Evolutionary conservation across 2,113 vertebrate genomes (phyloP), one percentile per base, ranked within the genome.

Genomic region (Atrichornis clamosus): DNA sequence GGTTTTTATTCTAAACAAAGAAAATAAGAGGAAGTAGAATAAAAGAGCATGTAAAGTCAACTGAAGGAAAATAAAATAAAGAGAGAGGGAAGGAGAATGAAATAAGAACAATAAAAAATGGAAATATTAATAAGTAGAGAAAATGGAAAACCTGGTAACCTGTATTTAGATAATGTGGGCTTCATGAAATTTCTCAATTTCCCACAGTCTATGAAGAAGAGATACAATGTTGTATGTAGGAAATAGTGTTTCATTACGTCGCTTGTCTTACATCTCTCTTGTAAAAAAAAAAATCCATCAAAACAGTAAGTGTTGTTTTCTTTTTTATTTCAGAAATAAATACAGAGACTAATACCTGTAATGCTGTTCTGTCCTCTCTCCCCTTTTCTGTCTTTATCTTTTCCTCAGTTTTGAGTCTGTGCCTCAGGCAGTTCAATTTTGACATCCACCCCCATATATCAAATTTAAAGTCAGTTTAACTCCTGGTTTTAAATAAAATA

Each of bases 401-500:
- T 75, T 85, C 26, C 56, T 84, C 47, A 52, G 30, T 84, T 91
- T 87, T 82, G 39, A 79, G 52, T 56, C 46, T 89, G 16, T 82
- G 77, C 69, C 52, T 94, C 39, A 59, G 80, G 65, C 56, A 63
- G 67, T 89, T 95, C 59, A 78, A 64, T 95, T 91, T 84, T 91
- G 77, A 94, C 84, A 75, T 84, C 87, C 90, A 87, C 90, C 87
- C 90, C 81, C 65, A 44, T 63, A 28, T 41, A 78, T 93, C 35
- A 84, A 89, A 84, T 77, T 84, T 81, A 55, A 93, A 92, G 72
- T 76, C n/a, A 62, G 44, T 76, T 90, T 76, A 90, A 87, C n/a
- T 94, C 58, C 81, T 79, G 69, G 27, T 68, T 95, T 87, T 87
- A 87, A 93, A 59, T 20, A 6, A 96, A 96, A 84, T 94, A 80